Evolutionary conservation across 2,797 vertebrate species (phyloP).

Genomic region (Pseudotriccus pelzelni): DNA sequence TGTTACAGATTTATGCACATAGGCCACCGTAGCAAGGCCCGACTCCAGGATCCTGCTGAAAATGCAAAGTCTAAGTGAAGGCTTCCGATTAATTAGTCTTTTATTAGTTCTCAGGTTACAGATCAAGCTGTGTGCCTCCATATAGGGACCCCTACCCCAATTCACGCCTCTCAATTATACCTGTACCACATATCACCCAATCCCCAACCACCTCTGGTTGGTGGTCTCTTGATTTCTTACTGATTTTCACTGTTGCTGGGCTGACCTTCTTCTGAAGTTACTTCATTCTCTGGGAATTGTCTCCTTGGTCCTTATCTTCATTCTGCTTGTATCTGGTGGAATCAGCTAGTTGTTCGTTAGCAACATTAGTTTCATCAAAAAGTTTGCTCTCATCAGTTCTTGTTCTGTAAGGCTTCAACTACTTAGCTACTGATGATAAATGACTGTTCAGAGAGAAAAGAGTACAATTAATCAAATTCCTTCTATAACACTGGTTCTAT

Average conservation of each 20-base stretch:
- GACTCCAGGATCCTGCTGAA: not conserved
- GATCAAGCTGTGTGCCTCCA: not conserved
- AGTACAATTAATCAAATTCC: not conserved
- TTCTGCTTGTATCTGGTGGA: not conserved
- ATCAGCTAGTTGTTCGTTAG: not conserved
- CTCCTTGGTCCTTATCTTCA: not conserved
- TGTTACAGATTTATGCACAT: rapidly evolving
- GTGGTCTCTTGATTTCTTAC: not conserved
- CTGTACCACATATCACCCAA: rapidly evolving
- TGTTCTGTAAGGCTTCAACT: not conserved
- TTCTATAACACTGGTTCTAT: not conserved
- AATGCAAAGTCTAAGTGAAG: not conserved
- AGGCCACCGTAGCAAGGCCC: rapidly evolving
- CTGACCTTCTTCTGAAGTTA: not conserved
- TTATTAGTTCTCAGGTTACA: not conserved
- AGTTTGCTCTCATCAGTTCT: not conserved
- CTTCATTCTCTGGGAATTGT: not conserved
- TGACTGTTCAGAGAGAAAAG: not conserved
- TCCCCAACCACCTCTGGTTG: not conserved
- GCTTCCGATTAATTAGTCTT: not conserved
- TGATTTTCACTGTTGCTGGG: not conserved
- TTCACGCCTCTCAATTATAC: rapidly evolving
- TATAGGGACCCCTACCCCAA: not conserved
- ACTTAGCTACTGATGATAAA: not conserved
- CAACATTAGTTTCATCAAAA: not conserved